Evolutionary conservation across 2,888 invertebrate species (phyloP).

Genomic region (Acanthosoma haemorrhoidale): DNA sequence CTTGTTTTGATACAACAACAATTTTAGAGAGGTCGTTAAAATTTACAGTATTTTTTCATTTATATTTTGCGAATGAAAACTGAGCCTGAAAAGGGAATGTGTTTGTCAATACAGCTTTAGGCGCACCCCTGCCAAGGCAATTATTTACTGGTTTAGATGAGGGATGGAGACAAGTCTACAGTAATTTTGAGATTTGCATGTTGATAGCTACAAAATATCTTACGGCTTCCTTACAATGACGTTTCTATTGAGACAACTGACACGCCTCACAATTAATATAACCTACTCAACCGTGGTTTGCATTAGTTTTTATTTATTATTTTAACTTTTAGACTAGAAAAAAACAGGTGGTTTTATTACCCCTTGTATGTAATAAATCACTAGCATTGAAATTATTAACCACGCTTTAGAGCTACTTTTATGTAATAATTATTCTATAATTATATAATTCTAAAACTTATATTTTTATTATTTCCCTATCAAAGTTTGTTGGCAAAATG

Average conservation of each 20-base stretch:
- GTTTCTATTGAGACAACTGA: constrained; percentile 2
- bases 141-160: constrained; percentile 15
- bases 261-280: background rate
- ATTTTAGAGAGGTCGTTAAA: background rate
- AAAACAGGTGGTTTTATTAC: no score
- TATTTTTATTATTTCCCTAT: no score
- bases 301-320: no score
- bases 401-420: no score
- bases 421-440: no score
- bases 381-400: no score
- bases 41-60: background rate
- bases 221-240: background rate
- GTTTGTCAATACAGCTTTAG: background rate
- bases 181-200: constrained; percentile 23
- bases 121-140: background rate
- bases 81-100: background rate
- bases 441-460: no score
- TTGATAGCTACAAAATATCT: constrained; percentile 18
- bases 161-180: constrained; percentile 13
- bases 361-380: no score
- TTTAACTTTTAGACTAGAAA: no score
- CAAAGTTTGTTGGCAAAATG: no score
- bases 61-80: background rate
- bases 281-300: background rate
- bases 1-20: no score